Evolutionary conservation across 1,140 invertebrate genomes (phyloP).

Genomic region (Drosophila chauvacae): DNA sequence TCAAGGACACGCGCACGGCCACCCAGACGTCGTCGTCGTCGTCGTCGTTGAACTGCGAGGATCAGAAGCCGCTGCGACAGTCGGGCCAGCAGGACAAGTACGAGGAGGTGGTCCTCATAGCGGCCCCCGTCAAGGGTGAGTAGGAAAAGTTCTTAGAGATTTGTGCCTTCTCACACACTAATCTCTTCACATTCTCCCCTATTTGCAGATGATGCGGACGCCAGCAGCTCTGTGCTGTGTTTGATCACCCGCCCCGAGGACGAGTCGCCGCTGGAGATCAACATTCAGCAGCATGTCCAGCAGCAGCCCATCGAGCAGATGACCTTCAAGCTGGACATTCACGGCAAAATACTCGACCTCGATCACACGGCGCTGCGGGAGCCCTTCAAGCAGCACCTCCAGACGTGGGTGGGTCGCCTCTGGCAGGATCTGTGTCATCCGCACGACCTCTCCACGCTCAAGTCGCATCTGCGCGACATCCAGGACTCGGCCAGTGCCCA

Average conservation of each 20-base stretch:
- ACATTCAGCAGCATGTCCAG: constrained; percentile 85
- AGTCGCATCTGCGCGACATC: constrained; percentile 91
- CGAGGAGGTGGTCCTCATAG: constrained; percentile 85
- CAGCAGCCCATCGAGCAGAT: constrained; percentile 92
- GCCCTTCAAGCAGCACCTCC: constrained; percentile 88
- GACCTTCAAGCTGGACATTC: constrained; percentile 94
- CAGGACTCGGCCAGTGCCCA: constrained; percentile 86
- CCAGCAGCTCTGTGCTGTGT: constrained; percentile 87
- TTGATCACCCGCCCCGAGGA: constrained; percentile 94
- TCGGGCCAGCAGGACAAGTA: constrained; percentile 77
- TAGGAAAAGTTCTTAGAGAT: background rate
- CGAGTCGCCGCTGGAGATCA: constrained; percentile 88
- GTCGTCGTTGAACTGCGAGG: constrained; percentile 81
- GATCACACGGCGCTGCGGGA: constrained; percentile 90
- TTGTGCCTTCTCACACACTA: constrained; percentile 31
- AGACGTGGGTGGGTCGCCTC: constrained; percentile 86
- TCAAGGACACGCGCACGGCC: constrained; percentile 89
- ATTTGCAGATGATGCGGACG: constrained; percentile 89
- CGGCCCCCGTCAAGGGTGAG: constrained; percentile 85
- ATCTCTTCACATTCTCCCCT: background rate
- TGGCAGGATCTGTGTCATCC: constrained; percentile 91
- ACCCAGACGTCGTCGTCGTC: constrained; percentile 71
- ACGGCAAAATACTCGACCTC: constrained; percentile 92
- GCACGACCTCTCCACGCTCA: constrained; percentile 90
- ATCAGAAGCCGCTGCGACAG: constrained; percentile 90